Base-by-base conservation (phyloP, 2,113 vertebrate genomes). In the Tauraco erythrolophus region DNA sequence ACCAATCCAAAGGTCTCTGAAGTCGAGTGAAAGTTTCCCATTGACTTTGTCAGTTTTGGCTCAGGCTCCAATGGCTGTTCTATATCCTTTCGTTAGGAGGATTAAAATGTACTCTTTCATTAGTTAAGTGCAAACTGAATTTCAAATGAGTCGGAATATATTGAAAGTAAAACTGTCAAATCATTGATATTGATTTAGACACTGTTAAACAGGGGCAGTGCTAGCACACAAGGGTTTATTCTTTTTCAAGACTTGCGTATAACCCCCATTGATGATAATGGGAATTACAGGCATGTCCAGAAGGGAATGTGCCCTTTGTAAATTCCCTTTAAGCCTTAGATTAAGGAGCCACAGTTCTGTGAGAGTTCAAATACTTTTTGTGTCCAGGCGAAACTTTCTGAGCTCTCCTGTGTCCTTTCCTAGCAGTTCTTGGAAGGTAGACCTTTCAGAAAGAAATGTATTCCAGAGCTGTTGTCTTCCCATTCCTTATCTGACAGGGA, bases 81-180 rank as follows among this genome's bases (percentile, higher is more conserved):
- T 91, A 6, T 69, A 69, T 65, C 31, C 89, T 85, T 96, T 94
- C 24, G 0, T 95, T 92, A 88, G 86, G 51, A 95, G 91, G 94
- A 95, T 97, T 97, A 95, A 97, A 97, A 88, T 95, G 94, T 97
- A 96, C 61, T 95, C 84, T 92, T 94, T 95, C 93, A 89, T 97
- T 96, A 92, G 84, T 95, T 94, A 96, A 94, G 92, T 96, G 89
- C 87, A 93, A 82, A 87, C 84, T 97, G 91, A 97, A 92, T 96
- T 97, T 94, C 81, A 83, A 95, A 90, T 92, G 48, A 85, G 57
- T 88, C 81, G 70, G 89, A 96, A 89, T 96, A 91, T 92, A 91
- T 65, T 88, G 70, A 66, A 97, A 89, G 87, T 88, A 92, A 93
- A 89, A 89, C 84, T 96, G 87, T 82, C 84, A 93, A 85, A 85